Evolutionary conservation across 2,888 invertebrate species (phyloP), one percentile per base, ranked within the genome.

Genomic region (Carpatolechia fugitivella): DNA sequence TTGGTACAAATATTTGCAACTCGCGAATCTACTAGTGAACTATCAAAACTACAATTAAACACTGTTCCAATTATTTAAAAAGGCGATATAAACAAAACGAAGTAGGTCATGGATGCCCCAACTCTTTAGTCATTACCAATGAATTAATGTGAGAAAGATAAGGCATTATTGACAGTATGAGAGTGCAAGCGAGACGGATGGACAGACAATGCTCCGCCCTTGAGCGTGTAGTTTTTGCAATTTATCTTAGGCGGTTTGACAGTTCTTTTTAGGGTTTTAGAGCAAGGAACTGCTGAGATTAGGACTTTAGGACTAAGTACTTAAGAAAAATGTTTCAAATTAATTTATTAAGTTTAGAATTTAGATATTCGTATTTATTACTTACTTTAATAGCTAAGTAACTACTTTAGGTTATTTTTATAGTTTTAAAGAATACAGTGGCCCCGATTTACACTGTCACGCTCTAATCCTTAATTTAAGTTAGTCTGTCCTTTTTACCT

Each of bases 81-180:
- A 55, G 20, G 36, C 38, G 38, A 54, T 48, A 56, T 46, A 57
- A 48, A 56, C 55, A 53, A 55, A 52, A 56, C 33, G 13, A 59
- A 66, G 64, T 77, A 50, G 80, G 80, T 77, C 80, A 80, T 58
- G 78, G 79, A 75, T 74, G 66, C 65, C 68, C 71, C 65, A 69
- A 72, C 69, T 59, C 57, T 64, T 63, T 60, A 44, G 56, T 71
- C 69, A 70, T 73, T 72, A 70, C 66, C 59, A 60, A 64, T 65
- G 70, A 76, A 74, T 76, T 72, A 74, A 74, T 75, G 65, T 66
- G 67, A 69, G 70, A 74, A 72, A 72, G 69, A 67, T 61, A 64
- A 14, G 56, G 51, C 56, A 55, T 56, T 54, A 60, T 47, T 59
- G 58, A 55, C 55, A 55, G 56, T 13, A 57, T 57, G 51, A 41